Evolutionary conservation across 1,140 invertebrate genomes (phyloP).

Genomic region (Drosophila mayri): DNA sequence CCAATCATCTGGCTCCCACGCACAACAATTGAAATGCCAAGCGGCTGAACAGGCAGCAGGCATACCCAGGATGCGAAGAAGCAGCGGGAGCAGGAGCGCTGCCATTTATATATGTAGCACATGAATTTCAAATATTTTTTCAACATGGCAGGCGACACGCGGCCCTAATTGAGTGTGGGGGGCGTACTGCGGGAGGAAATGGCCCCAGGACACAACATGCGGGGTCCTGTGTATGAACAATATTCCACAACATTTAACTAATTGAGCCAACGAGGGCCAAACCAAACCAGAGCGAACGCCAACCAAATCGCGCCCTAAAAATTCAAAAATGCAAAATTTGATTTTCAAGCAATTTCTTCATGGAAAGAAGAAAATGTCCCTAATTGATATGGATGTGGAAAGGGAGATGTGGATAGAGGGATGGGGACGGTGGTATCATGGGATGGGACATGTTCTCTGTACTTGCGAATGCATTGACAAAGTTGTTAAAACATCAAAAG

Average conservation of each 20-base stretch:
- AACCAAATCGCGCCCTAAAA: slow-evolving; percentile 26
- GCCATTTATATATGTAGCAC: slow-evolving; percentile 58
- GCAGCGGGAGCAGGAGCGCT: slow-evolving; percentile 5
- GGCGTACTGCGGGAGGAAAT: neutral
- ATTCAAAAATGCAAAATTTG: slow-evolving; percentile 65
- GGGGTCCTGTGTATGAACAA: slow-evolving; percentile 62
- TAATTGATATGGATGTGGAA: slow-evolving; percentile 57
- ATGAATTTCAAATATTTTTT: slow-evolving; percentile 81
- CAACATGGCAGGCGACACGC: slow-evolving; percentile 68
- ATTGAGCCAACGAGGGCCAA: slow-evolving; percentile 53
- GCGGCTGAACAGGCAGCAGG: slow-evolving; percentile 40
- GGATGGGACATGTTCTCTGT: slow-evolving; percentile 1
- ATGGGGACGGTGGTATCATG: neutral
- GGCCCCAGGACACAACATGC: slow-evolving; percentile 17
- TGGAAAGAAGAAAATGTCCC: slow-evolving; percentile 38
- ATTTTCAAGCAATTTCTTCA: slow-evolving; percentile 49
- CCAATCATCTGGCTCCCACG: slow-evolving; percentile 20
- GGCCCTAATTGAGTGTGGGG: slow-evolving; percentile 66
- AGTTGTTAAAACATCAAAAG: slow-evolving; percentile 83
- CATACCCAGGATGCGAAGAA: neutral
- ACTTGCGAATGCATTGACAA: slow-evolving; percentile 57
- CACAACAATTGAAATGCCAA: slow-evolving; percentile 77
- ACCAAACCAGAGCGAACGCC: neutral
- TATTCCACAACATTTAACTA: slow-evolving; percentile 82
- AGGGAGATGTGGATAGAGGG: neutral